Evolutionary conservation across 2,888 invertebrate genomes (phyloP).

Genomic region (Arge pagana): DNA sequence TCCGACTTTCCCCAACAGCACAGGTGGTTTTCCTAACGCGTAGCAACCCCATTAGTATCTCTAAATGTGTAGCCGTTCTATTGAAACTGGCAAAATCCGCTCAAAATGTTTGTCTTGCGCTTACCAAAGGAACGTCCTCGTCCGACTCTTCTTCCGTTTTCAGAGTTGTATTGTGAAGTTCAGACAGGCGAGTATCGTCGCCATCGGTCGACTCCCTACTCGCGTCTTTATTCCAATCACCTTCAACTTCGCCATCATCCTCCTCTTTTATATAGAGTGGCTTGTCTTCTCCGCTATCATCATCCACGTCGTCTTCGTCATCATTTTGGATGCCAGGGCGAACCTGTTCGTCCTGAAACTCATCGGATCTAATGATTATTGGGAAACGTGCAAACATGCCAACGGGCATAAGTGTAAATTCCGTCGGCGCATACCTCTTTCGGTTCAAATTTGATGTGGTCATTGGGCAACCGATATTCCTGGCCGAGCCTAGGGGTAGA

Average conservation of each 20-base stretch:
- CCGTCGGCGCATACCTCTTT: conserved; percentile 43
- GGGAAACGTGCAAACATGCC: too few relatives aligned
- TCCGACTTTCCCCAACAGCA: too few relatives aligned
- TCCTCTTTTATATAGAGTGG: conserved; percentile 61
- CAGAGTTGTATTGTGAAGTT: conserved; percentile 54
- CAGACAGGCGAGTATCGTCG: conserved; percentile 51
- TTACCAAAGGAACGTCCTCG: conserved; percentile 78
- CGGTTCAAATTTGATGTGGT: conserved; percentile 26
- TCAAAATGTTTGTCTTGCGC: conserved; percentile 24
- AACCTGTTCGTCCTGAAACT: not conserved
- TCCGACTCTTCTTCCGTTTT: conserved; percentile 66
- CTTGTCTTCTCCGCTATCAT: conserved; percentile 61
- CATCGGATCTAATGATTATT: not conserved
- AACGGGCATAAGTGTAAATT: not conserved
- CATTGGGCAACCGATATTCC: conserved; percentile 8
- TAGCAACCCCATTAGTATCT: too few relatives aligned
- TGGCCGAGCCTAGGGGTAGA: conserved; percentile 20
- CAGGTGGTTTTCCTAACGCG: too few relatives aligned
- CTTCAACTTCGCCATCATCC: conserved; percentile 54
- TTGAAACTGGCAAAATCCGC: too few relatives aligned
- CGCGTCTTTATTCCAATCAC: conserved; percentile 37
- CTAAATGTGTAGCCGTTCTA: too few relatives aligned
- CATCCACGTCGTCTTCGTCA: conserved; percentile 40
- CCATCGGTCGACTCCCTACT: conserved; percentile 48
- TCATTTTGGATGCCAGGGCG: conserved; percentile 23